Evolutionary conservation across 1,140 invertebrate genomes (phyloP).

Genomic region (Drosophila funebris): DNA sequence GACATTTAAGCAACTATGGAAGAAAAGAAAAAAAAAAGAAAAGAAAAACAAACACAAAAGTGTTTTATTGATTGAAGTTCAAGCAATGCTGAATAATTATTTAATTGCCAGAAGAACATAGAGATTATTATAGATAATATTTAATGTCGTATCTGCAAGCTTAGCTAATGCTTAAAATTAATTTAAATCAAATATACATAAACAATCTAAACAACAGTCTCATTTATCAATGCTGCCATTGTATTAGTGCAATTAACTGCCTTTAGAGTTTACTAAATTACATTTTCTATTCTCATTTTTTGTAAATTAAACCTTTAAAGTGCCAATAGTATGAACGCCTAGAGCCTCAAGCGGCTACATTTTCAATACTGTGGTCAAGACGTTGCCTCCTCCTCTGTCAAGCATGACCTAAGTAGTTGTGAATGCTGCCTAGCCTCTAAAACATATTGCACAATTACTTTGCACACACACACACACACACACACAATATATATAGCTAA

Average conservation of each 20-base stretch:
- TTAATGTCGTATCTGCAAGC: too few species aligned
- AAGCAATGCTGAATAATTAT: too few species aligned
- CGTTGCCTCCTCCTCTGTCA: not conserved
- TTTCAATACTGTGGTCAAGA: constrained; percentile 60
- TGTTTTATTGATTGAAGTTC: not conserved
- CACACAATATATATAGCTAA: constrained; percentile 59
- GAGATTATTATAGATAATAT: too few species aligned
- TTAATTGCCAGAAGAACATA: too few species aligned
- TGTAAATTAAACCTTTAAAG: not conserved
- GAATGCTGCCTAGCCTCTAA: constrained; percentile 51
- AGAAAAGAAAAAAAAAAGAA: too few species aligned
- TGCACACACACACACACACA: constrained; percentile 34
- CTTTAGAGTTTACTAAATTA: not conserved
- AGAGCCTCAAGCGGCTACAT: not conserved
- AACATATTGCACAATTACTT: constrained; percentile 81
- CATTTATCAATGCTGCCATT: not conserved
- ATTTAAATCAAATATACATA: too few species aligned
- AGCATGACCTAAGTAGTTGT: constrained; percentile 28
- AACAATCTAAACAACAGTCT: too few species aligned
- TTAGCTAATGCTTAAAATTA: too few species aligned
- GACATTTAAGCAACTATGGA: constrained; percentile 24
- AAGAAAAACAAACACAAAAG: not conserved
- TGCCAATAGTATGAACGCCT: not conserved
- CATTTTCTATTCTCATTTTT: not conserved
- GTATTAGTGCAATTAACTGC: not conserved